Conservation (phyloP, 2,113 vertebrate species). For the Oostethus manadensis region DNA sequence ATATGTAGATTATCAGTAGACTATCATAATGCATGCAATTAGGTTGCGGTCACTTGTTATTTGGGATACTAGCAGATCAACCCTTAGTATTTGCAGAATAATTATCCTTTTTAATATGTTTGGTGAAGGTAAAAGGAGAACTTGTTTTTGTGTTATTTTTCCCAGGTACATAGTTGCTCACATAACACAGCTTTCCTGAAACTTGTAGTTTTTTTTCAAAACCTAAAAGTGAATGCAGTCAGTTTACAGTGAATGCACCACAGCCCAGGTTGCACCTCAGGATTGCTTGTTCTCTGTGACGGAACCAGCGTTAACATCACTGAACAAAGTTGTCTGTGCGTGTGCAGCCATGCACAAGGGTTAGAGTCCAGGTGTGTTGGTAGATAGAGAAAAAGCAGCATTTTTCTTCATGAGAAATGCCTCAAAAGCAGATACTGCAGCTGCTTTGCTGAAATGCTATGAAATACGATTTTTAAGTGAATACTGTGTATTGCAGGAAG, state of each 20-base stretch:
- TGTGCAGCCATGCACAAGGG: slow-evolving; percentile 35
- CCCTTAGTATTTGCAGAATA: too few species aligned
- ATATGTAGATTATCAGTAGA: too few species aligned
- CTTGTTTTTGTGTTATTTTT: neutral
- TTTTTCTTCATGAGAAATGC: neutral
- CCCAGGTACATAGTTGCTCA: slow-evolving; percentile 16
- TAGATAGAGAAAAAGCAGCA: slow-evolving; percentile 34
- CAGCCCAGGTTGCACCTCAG: slow-evolving; percentile 21
- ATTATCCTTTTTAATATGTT: neutral
- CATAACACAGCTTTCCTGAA: slow-evolving; percentile 31
- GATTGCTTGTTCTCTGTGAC: slow-evolving; percentile 57
- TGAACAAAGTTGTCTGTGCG: slow-evolving; percentile 46
- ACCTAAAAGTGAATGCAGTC: slow-evolving; percentile 40
- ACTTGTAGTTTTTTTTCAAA: slow-evolving; percentile 31
- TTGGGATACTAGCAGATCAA: too few species aligned
- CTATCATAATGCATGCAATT: too few species aligned
- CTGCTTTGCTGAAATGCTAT: slow-evolving; percentile 20
- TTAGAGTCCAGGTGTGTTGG: slow-evolving; percentile 51
- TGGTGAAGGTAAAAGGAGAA: neutral
- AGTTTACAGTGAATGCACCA: slow-evolving; percentile 38
- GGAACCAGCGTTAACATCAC: slow-evolving; percentile 49
- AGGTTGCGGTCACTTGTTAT: too few species aligned
- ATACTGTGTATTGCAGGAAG: slow-evolving; percentile 10
- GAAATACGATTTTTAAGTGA: slow-evolving; percentile 25
- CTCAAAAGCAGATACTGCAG: slow-evolving; percentile 8